Conservation (phyloP, 1,140 invertebrate genomes). For the Nasonia giraulti region DNA sequence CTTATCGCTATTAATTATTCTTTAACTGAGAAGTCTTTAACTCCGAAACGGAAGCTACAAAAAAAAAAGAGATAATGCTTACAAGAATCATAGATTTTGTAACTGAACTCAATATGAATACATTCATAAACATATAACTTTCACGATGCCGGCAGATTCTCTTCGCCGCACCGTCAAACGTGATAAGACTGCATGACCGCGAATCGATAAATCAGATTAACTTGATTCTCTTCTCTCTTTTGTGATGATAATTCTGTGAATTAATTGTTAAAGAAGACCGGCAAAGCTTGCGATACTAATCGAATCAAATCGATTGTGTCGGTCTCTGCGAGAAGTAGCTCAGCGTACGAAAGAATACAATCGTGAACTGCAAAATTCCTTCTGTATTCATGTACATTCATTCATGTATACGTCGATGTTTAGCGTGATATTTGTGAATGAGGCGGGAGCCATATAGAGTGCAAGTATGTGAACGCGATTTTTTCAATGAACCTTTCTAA, state of each 20-base stretch:
- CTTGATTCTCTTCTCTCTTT: slow-evolving; percentile 31
- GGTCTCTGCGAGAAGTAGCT: not conserved
- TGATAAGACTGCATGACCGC: slow-evolving; percentile 52
- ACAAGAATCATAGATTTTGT: slow-evolving; percentile 25
- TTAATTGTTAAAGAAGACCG: not conserved
- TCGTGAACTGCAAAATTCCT: not conserved
- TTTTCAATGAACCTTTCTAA: slow-evolving; percentile 19
- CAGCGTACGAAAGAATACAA: slow-evolving; percentile 10
- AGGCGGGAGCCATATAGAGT: slow-evolving; percentile 8
- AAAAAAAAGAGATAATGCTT: not conserved
- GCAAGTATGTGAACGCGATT: not conserved
- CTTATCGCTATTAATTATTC: not conserved
- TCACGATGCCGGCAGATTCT: slow-evolving; percentile 7
- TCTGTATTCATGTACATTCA: slow-evolving; percentile 49
- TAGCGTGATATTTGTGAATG: slow-evolving; percentile 40
- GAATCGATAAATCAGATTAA: slow-evolving; percentile 27
- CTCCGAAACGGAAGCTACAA: not conserved
- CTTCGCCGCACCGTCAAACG: slow-evolving; percentile 15
- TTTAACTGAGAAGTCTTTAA: not conserved
- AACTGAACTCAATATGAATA: slow-evolving; percentile 30
- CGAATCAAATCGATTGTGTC: not conserved
- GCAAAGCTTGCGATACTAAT: not conserved
- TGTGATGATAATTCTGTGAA: not conserved
- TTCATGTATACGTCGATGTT: slow-evolving; percentile 56
- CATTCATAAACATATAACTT: slow-evolving; percentile 14